A percentile compares a stretch with the other conserved stretches of the same genome.
phyloP scores from a whole-genome alignment of 2,113 vertebrate species.

The Elanoides forficatus region DNA sequence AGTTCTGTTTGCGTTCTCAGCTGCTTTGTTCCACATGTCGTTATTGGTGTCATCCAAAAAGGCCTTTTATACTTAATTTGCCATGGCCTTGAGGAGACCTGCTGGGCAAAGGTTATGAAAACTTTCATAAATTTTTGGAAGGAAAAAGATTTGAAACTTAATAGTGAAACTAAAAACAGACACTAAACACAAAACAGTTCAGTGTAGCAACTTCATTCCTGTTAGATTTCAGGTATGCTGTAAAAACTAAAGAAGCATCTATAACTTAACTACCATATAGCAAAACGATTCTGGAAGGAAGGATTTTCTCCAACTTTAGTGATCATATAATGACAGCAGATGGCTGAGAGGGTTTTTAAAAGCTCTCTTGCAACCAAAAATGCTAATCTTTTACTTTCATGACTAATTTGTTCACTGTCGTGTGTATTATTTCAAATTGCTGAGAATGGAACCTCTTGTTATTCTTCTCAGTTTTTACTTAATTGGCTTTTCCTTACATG shows the following conservation, averaged over 20 bases:
- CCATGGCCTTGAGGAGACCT: background rate
- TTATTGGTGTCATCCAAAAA: background rate
- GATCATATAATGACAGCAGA: background rate
- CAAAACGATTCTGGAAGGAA: background rate
- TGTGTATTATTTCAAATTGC: background rate
- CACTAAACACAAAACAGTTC: background rate
- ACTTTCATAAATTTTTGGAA: background rate
- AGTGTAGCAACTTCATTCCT: background rate
- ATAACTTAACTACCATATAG: background rate
- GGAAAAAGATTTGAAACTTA: background rate
- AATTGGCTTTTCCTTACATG: background rate
- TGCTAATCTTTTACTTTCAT: background rate
- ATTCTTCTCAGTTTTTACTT: background rate
- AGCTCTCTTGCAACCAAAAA: background rate
- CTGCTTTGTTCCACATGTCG: background rate
- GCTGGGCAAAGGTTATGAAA: background rate
- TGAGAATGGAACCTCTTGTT: background rate
- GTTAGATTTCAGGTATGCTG: background rate
- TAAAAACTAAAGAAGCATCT: background rate
- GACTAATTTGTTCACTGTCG: background rate
- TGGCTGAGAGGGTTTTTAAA: background rate
- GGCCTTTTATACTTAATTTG: background rate
- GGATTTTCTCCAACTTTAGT: background rate
- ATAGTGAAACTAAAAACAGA: background rate
- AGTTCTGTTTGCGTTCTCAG: background rate